Evolutionary conservation across 2,113 vertebrate species (phyloP).

Genomic region (Lepisosteus oculatus): DNA sequence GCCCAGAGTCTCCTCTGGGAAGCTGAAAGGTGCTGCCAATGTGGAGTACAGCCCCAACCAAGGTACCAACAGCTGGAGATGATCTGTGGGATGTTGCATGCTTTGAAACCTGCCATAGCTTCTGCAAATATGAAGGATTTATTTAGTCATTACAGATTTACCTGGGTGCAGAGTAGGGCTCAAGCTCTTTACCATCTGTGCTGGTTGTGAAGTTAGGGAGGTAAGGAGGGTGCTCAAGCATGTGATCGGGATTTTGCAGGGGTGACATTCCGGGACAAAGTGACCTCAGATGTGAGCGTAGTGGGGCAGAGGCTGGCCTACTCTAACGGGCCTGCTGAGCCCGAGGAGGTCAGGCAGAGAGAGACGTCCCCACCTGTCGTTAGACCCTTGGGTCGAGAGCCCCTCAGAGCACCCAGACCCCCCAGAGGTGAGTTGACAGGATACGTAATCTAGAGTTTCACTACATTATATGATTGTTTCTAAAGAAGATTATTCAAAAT

Average conservation of each 20-base stretch:
- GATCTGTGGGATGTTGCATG: too few relatives aligned
- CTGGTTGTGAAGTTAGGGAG: neutral
- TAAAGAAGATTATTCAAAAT: too few relatives aligned
- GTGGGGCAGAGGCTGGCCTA: conserved; percentile 69
- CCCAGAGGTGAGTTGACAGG: conserved; percentile 66
- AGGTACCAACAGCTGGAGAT: conserved; percentile 58
- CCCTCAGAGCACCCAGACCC: conserved; percentile 60
- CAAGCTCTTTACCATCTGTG: too few relatives aligned
- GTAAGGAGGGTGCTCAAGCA: neutral
- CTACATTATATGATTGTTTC: too few relatives aligned
- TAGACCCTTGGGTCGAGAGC: conserved; percentile 57
- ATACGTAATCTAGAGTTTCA: too few relatives aligned
- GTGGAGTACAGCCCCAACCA: conserved; percentile 53
- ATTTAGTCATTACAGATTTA: neutral
- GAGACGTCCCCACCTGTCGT: conserved; percentile 41
- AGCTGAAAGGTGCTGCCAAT: conserved; percentile 47
- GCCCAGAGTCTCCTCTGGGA: conserved; percentile 58
- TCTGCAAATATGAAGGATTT: too few relatives aligned
- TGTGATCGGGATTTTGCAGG: conserved; percentile 36
- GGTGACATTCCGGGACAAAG: conserved; percentile 44
- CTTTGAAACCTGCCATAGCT: too few relatives aligned
- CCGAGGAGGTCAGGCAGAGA: conserved; percentile 50
- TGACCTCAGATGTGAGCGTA: conserved; percentile 56
- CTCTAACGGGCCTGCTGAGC: conserved; percentile 57
- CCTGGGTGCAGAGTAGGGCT: neutral